Percentiles rank a stretch among this genome's conserved stretches.
These are phyloP conservation scores for Heliconius hermathena DNA, from an alignment of 1,140 invertebrate species.

Conservation along the genomic window DNA sequence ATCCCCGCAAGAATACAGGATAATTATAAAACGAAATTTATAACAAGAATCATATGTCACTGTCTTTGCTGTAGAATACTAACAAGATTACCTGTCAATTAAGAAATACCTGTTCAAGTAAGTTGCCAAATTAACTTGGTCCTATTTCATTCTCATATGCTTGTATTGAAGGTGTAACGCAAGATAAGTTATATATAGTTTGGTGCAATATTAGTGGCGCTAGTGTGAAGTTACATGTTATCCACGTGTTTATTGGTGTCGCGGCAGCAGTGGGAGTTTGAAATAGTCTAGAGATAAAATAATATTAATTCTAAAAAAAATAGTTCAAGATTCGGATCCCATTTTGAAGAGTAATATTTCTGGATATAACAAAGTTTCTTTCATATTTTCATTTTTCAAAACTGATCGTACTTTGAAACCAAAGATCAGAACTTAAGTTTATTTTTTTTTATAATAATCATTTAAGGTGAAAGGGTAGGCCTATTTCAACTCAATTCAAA, in stretches of 20 bases:
- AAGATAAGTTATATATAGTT: neutral
- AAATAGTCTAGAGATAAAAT: too few relatives aligned
- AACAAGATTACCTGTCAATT: conserved; percentile 1
- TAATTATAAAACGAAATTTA: neutral
- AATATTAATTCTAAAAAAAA: too few relatives aligned
- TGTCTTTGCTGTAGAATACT: neutral
- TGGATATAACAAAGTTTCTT: too few relatives aligned
- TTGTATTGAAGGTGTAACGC: neutral
- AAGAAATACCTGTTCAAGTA: neutral
- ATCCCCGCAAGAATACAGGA: too few relatives aligned
- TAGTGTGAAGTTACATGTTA: neutral
- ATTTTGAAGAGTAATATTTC: too few relatives aligned
- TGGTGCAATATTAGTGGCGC: neutral
- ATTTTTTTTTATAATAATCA: too few relatives aligned
- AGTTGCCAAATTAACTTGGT: neutral
- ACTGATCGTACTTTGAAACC: too few relatives aligned
- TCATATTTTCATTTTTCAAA: too few relatives aligned
- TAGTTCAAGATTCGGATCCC: too few relatives aligned
- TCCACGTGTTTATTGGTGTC: neutral
- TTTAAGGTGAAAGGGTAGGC: too few relatives aligned
- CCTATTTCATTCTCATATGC: neutral
- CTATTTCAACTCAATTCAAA: too few relatives aligned
- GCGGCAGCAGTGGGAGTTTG: neutral
- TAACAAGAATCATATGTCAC: neutral
- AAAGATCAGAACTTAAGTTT: too few relatives aligned